Evolutionary conservation across 2,113 vertebrate genomes (phyloP), one percentile per base, ranked within the genome.

Genomic region (Lagopus leucura): DNA sequence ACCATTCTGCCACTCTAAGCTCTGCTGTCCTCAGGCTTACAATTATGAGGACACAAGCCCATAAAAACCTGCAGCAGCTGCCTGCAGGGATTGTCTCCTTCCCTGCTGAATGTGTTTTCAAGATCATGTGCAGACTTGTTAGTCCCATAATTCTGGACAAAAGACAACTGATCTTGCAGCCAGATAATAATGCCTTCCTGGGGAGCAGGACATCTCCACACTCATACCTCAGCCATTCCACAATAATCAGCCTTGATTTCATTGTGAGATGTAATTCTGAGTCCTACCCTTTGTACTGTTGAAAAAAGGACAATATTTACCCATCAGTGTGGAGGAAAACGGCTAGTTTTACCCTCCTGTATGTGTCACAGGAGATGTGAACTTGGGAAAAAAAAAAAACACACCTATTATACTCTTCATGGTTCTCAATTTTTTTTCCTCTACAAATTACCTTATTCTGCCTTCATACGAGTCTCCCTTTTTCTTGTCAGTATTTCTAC

Each of bases 401-500:
- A 38, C 15, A 42, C 5, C 75, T 65, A n/a, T 36, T 81, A 45
- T 84, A 86, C 40, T 67, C 61, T 74, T 92, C 22, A 4, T 2
- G 2, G 48, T 71, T 72, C 72, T 17, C 24, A 47, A 38, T 6
- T 38, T 70, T 86, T 86, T 82, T 92, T 40, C 27, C n/a, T 40
- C 15, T 42, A 7, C 43, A n/a, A 86, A 64, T 17, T 80, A 17
- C 13, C 9, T 20, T 52, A 66, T 70, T 47, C 50, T 93, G 22
- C 45, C 45, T 77, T 78, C 70, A 65, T 40, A 65, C 18, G 32
- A 24, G n/a, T 66, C 58, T 69, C 83, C 24, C 6, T 78, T 83
- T 65, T 83, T 81, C 89, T 83, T 74, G n/a, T 82, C 83, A 80
- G n/a, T 84, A 57, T 84, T 91, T 92, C 76, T 66, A 61, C 34